A percentile compares a stretch with the other conserved stretches of the same genome.
Conservation (phyloP, 2,113 vertebrate genomes). For the Scomber scombrus region DNA sequence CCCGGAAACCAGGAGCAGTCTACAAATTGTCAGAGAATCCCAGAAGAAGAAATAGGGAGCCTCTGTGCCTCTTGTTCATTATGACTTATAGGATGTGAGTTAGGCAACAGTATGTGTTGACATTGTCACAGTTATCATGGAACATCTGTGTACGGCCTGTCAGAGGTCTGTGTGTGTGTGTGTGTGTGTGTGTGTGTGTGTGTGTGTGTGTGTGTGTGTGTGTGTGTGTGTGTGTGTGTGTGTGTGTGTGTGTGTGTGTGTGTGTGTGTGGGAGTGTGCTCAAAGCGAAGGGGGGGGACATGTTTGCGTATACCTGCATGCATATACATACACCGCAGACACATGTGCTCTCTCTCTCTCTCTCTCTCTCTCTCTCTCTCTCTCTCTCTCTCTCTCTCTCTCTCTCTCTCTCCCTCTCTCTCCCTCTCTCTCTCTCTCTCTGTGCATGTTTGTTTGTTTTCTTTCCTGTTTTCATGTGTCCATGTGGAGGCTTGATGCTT, state of each 20-base stretch:
- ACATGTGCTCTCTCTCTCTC: constrained; percentile 16
- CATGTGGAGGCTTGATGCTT: constrained; percentile 67
- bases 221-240: constrained; percentile 35
- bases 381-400: neutral
- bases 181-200: constrained; percentile 30
- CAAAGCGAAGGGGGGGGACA: constrained; percentile 43
- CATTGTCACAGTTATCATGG: constrained; percentile 75
- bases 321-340: constrained; percentile 57
- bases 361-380: neutral
- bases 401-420: neutral
- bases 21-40: constrained; percentile 74
- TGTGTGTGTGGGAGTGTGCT: constrained; percentile 28
- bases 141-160: constrained; percentile 76
- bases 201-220: constrained; percentile 28
- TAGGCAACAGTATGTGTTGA: constrained; percentile 74
- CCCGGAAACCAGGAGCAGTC: constrained; percentile 60
- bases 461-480: constrained; percentile 67
- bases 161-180: constrained; percentile 53
- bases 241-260: constrained; percentile 24
- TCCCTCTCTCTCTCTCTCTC: neutral
- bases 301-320: constrained; percentile 64
- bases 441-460: constrained; percentile 6
- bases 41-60: constrained; percentile 58
- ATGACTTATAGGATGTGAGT: constrained; percentile 68
- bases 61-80: constrained; percentile 72